These are phyloP conservation scores for Pentalonia nigronervosa DNA, from an alignment of 1,140 invertebrate species.

Conservation along the genomic window DNA sequence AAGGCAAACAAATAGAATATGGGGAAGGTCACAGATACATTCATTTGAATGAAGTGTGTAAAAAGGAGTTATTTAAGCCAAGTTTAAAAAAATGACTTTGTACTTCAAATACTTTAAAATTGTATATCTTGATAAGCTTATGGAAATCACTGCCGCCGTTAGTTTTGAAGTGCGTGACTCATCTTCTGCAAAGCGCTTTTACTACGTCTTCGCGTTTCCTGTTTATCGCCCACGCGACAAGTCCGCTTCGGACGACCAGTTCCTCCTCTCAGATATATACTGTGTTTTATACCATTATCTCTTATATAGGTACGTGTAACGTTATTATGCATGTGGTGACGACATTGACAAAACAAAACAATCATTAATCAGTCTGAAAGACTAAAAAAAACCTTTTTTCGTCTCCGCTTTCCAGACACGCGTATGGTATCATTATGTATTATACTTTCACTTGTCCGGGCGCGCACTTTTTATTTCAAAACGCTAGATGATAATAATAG, in stretches of 20 bases:
- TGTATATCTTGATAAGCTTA: too few relatives aligned
- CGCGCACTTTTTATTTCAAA: neutral
- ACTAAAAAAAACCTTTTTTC: neutral
- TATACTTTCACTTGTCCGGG: neutral
- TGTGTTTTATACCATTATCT: neutral
- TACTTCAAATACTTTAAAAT: neutral
- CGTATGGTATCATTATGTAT: neutral
- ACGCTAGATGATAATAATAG: neutral
- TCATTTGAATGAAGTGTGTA: too few relatives aligned
- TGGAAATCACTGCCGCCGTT: neutral
- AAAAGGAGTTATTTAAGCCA: too few relatives aligned
- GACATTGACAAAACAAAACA: constrained; percentile 32
- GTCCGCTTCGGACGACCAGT: too few relatives aligned
- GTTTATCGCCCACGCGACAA: neutral
- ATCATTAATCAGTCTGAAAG: constrained; percentile 21
- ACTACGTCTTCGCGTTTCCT: neutral
- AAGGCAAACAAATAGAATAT: too few relatives aligned
- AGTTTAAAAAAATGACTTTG: too few relatives aligned
- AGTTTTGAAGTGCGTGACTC: neutral
- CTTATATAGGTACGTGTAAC: neutral
- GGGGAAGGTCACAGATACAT: too few relatives aligned
- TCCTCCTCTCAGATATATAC: neutral
- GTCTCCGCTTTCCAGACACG: neutral
- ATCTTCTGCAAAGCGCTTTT: constrained; percentile 22
- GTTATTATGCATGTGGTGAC: neutral